Base-by-base conservation (phyloP, 2,797 vertebrate genomes). In the Denticeps clupeoides region DNA sequence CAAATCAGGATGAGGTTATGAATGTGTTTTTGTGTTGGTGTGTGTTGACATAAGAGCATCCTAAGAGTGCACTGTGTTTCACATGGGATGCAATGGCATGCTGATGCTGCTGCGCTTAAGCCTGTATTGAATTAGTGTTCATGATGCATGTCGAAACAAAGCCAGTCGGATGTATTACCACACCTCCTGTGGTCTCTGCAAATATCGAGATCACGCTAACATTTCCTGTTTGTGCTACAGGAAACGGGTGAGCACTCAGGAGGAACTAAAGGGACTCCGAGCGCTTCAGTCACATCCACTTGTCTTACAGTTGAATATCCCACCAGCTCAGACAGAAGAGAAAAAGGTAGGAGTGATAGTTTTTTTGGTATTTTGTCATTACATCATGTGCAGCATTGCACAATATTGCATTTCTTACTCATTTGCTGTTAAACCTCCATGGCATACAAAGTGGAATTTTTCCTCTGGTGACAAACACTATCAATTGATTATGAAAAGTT, bases 221-320 rank as follows among this genome's bases (percentile, higher is more conserved):
- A 8, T 78, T 94, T 96, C 90, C 90, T 94, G 90, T 92, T 93
- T 93, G 79, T 82, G 80, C 63, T 64, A 72, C 87, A 93, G 91
- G 90, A 93, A 93, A 83, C 43, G 69, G 81, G 75, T 60, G 70
- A 63, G 70, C 28, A 60, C 59, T 69, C 76, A 47, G 80, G 74
- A 67, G 73, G 69, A 69, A 81, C 71, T 62, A 43, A 67, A 58
- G 69, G 68, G 12, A 60, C 57, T 62, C 65, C 63, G 57, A 64
- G 32, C 41, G 64, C 60, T 53, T 47, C 59, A 5, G 32, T 65
- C 42, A 15, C 59, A 27, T 65, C 70, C 44, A 53, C 6, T 25
- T 6, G 61, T 45, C 58, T 53, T 41, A 9, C 29, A 3, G 55
- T 62, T 51, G 68, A 62, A 24, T 40, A 40, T 37, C 37, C 55